Evolutionary conservation across 2,113 vertebrate genomes (phyloP), one percentile per base, ranked within the genome.

Genomic region (Phaethornis superciliosus): DNA sequence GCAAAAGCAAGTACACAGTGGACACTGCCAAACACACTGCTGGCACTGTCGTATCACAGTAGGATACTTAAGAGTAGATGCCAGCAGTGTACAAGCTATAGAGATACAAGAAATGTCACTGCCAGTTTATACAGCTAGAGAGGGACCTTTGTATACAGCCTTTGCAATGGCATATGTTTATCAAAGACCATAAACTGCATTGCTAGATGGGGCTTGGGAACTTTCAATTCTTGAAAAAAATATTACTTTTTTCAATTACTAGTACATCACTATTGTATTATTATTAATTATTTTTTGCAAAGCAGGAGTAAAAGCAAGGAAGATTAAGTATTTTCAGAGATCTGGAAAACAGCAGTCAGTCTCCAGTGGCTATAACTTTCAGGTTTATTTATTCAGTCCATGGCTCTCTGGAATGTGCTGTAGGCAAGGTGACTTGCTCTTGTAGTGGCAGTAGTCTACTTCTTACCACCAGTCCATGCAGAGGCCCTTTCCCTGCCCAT

Each of bases 91-190:
- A 30, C 40, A 68, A 76, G 20, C 32, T 55, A 7, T 8, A 80
- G 40, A 67, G 37, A 63, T 74, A 74, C 16, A 89, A 65, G 58
- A 93, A 82, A 88, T 33, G 44, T 86, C 89, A 51, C 37, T 40
- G n/a, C 10, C 40, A n/a, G 23, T 64, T 91, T 52, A 44, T 68
- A 85, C 12, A 27, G 44, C 24, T 49, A 63, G 65, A 81, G 47
- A 84, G 8, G 10, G 49, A 85, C 89, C 69, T 89, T 76, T 78
- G 74, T 58, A 71, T 76, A 71, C 6, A 56, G 49, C 23, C 33
- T 83, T 87, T 81, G 54, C 74, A 47, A 62, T 56, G 6, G 4
- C 4, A 4, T 47, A 11, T 89, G 21, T 85, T 91, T 91, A 35
- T 52, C 54, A 69, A 92, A 62, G 51, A 69, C 37, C 10, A 32